Evolutionary conservation across 2,888 invertebrate species (phyloP).

Genomic region (Dasysyrphus tricinctus): DNA sequence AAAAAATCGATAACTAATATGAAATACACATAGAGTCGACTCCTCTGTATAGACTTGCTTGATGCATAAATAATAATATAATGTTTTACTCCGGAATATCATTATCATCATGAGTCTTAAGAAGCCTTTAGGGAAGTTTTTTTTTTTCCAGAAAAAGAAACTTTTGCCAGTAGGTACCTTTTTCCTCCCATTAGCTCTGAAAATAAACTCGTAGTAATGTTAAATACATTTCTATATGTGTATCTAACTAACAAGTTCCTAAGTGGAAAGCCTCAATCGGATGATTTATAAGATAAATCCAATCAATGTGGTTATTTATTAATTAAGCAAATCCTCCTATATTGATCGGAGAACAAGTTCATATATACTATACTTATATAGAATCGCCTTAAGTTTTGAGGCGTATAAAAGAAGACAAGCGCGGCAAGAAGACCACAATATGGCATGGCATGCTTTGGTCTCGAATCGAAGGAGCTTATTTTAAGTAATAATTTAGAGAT

Average conservation of each 20-base stretch:
- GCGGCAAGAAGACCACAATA: neutral
- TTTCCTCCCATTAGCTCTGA: neutral
- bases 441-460: neutral
- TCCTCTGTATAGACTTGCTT: neutral
- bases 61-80: slow-evolving; percentile 12
- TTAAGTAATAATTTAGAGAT: slow-evolving; percentile 64
- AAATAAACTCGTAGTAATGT: neutral
- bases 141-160: neutral
- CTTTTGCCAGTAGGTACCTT: neutral
- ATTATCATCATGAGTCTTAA: neutral
- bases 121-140: slow-evolving; percentile 6
- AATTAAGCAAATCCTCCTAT: slow-evolving; percentile 53
- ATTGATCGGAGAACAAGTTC: slow-evolving; percentile 21
- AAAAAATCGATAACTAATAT: slow-evolving; percentile 23
- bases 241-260: slow-evolving; percentile 42
- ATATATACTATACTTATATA: neutral
- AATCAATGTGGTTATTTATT: slow-evolving; percentile 72
- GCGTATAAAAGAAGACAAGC: slow-evolving; percentile 16
- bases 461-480: slow-evolving; percentile 35
- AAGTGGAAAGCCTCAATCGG: slow-evolving; percentile 36
- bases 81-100: neutral
- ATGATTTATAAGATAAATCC: slow-evolving; percentile 60
- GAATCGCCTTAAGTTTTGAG: neutral
- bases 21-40: no score
- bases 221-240: slow-evolving; percentile 37